Conservation (phyloP, 2,113 vertebrate genomes). For the Crotalus viridis region DNA sequence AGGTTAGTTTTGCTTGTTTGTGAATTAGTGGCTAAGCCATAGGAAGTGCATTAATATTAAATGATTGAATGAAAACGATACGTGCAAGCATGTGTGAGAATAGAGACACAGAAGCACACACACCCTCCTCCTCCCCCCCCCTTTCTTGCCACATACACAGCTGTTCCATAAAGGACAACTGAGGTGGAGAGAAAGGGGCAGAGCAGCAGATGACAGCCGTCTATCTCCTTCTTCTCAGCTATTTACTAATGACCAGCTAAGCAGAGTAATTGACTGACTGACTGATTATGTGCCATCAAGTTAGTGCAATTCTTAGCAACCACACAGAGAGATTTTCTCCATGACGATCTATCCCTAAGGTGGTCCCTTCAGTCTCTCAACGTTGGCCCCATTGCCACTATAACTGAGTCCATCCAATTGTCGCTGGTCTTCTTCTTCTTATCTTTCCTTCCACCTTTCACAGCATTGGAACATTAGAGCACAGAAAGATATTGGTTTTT, state of each 20-base stretch:
- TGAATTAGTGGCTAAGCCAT: neutral
- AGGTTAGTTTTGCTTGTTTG: neutral
- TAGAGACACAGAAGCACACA: neutral
- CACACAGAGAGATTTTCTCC: neutral
- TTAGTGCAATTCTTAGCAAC: neutral
- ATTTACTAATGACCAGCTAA: neutral
- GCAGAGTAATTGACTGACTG: neutral
- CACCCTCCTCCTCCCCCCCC: neutral
- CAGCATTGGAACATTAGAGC: neutral
- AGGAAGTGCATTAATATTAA: neutral
- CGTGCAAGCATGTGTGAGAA: neutral
- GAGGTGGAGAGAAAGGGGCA: neutral
- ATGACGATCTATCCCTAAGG: neutral
- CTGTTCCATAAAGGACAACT: neutral
- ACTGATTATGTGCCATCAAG: neutral
- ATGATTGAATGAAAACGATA: neutral
- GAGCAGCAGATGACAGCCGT: neutral
- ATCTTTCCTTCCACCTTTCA: neutral
- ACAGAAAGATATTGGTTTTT: neutral
- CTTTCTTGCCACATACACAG: neutral
- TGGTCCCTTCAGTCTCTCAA: neutral
- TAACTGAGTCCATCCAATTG: neutral
- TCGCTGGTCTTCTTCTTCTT: neutral
- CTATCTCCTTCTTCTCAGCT: neutral
- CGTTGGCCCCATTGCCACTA: neutral